Evolutionary conservation across 2,888 invertebrate genomes (phyloP), one percentile per base, ranked within the genome.

Genomic region (Carcina quercana): DNA sequence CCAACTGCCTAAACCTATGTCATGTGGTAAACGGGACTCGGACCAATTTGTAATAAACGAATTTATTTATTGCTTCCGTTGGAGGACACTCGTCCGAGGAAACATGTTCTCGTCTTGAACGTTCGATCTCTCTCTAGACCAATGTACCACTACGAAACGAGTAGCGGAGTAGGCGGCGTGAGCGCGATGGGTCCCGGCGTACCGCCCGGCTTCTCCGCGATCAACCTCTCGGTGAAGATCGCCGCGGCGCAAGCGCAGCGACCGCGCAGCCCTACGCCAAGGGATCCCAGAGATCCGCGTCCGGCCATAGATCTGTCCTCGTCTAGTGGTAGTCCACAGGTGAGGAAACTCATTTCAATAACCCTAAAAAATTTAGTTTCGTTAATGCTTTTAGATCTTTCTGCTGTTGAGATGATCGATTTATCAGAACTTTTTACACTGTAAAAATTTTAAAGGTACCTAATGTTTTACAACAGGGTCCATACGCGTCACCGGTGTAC

Each of bases 321-420:
- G 44, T 93, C 94, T 53, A 94, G 92, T 71, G 93, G 94, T 49
- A 94, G 94, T 85, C 94, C 94, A 55, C 93, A 94, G 89, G 94
- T 91, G 73, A 87, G 72, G 57, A 11, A 24, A 26, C 7, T 25
- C 11, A 13, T 14, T 11, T 14, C 15, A n/a, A 26, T 15, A 26
- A 14, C n/a, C n/a, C n/a, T n/a, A n/a, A n/a, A n/a, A n/a, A n/a
- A n/a, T n/a, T n/a, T n/a, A n/a, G n/a, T n/a, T n/a, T n/a, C n/a
- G n/a, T n/a, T n/a, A n/a, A n/a, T n/a, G n/a, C n/a, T n/a, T n/a
- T n/a, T n/a, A n/a, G n/a, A n/a, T n/a, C n/a, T n/a, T n/a, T n/a
- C n/a, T n/a, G n/a, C n/a, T n/a, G n/a, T n/a, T n/a, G n/a, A n/a
- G n/a, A n/a, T n/a, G n/a, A n/a, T n/a, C n/a, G n/a, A n/a, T n/a